Base-by-base conservation (phyloP, 2,113 vertebrate species). In the Brachypteracias leptosomus region DNA sequence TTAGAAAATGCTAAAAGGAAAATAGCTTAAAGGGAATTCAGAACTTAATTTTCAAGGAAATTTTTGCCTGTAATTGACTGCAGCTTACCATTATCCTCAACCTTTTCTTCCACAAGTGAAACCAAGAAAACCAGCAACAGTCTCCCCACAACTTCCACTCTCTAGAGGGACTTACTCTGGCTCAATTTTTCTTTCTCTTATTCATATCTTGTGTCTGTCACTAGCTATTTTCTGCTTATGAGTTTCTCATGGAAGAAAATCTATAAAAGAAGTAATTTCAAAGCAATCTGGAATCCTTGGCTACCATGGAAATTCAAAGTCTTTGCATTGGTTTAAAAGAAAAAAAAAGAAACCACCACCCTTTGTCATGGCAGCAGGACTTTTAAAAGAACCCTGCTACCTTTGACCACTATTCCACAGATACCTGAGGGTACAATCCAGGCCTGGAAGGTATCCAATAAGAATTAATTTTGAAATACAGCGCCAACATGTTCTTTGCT, bases 401-500 rank as follows among this genome's bases (percentile, higher is more conserved):
- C 93, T 93, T 95, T 96, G 95, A 93, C 95, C 90, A 94, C 82
- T 96, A 94, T 94, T 95, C 85, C 93, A 92, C 51, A 86, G 71
- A 96, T 97, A 85, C 95, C 83, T 90, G 52, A 97, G 79, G 55
- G 67, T 90, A 94, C 90, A 96, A 77, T 72, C 75, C 68, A 92
- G 84, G 13, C n/a, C 72, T 96, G 95, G 95, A 92, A 95, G 49
- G 52, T 75, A 88, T 85, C 93, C 92, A 96, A 7, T 8, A 88
- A 85, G 92, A 96, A 86, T 95, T 91, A 83, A 55, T 90, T 93
- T 81, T 95, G 72, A 93, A 95, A 93, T 47, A 86, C 2, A 0
- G 82, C 94, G 90, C 75, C 95, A 96, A 81, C 82, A 77, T 71
- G 76, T 47, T 92, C 88, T 86, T 86, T 71, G 79, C 95, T 80